Base-by-base conservation (phyloP, 2,797 vertebrate species). In the Tolypeutes matacus region DNA sequence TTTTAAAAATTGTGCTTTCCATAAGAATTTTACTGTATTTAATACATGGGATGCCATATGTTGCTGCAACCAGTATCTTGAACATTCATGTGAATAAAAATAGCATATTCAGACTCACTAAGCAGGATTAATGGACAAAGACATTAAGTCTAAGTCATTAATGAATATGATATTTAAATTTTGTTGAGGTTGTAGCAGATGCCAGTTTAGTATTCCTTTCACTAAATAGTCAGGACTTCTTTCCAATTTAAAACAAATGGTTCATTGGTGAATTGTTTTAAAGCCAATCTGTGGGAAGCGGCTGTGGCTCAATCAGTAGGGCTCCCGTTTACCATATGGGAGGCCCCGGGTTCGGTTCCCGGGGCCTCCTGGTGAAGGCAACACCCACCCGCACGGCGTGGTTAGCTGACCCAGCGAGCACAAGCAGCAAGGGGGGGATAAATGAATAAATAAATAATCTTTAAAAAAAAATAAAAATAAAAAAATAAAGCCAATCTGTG, bases 61-160 rank as follows among this genome's bases (percentile, higher is more conserved):
- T 96, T 95, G 49, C 77, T 90, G 18, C 67, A 93, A 5, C 70
- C 91, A 95, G 34, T 91, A 83, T 96, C 84, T 84, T 95, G 89
- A 93, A 89, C 80, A 75, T 95, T 95, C 29, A 67, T 93, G 36
- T 93, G 89, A 94, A 77, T 93, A 96, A 96, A 49, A 96, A 95
- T 91, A 95, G 64, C 67, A 92, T 93, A 96, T 94, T 96, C 84
- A 92, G 80, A n/a, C 75, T 95, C 87, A 64, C 84, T 89, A 93
- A 96, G 67, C 42, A 92, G 42, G 69, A 69, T 96, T 96, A 77
- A 96, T 95, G 94, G 94, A 95, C 64, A 92, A 88, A 97, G 82
- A 70, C 88, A 91, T 93, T 96, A 93, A 93, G 83, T 95, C 72
- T 94, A 80, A 91, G 65, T 96, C 91, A 96, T 96, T 97, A 96